Evolutionary conservation across 2,113 vertebrate species (phyloP).

Genomic region (Emberiza fucata): DNA sequence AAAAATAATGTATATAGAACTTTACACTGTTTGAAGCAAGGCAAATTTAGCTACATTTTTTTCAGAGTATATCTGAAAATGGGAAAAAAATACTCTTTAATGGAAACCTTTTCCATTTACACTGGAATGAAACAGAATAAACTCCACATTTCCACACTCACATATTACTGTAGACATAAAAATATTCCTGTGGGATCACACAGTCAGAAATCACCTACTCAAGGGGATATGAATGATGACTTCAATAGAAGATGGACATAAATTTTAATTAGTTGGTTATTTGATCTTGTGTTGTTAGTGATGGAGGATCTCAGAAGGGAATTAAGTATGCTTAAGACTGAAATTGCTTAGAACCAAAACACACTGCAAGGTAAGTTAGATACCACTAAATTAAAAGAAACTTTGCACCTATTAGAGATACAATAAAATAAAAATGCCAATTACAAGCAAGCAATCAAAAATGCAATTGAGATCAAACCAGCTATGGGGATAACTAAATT

Average conservation of each 20-base stretch:
- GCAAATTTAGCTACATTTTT: background rate
- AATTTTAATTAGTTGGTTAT: conserved; percentile 74
- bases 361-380: conserved; percentile 53
- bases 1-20: background rate
- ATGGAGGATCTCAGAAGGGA: conserved; percentile 63
- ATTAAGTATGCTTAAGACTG: conserved; percentile 72
- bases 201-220: conserved; percentile 60
- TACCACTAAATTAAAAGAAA: conserved; percentile 51
- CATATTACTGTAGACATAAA: conserved; percentile 49
- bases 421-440: conserved; percentile 22
- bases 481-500: background rate
- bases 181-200: conserved; percentile 46
- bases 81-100: background rate
- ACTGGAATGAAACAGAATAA: conserved; percentile 32
- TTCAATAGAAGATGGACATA: conserved; percentile 66
- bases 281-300: conserved; percentile 67
- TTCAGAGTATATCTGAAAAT: background rate
- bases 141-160: conserved; percentile 27
- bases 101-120: conserved; percentile 33
- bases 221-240: conserved; percentile 37
- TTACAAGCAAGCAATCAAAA: background rate
- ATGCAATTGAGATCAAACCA: background rate
- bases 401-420: conserved; percentile 27
- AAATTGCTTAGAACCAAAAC: conserved; percentile 62
- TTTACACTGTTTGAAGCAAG: background rate